These are phyloP conservation scores for Neoniphon sammara DNA, from an alignment of 2,797 vertebrate genomes.

Conservation along the genomic window DNA sequence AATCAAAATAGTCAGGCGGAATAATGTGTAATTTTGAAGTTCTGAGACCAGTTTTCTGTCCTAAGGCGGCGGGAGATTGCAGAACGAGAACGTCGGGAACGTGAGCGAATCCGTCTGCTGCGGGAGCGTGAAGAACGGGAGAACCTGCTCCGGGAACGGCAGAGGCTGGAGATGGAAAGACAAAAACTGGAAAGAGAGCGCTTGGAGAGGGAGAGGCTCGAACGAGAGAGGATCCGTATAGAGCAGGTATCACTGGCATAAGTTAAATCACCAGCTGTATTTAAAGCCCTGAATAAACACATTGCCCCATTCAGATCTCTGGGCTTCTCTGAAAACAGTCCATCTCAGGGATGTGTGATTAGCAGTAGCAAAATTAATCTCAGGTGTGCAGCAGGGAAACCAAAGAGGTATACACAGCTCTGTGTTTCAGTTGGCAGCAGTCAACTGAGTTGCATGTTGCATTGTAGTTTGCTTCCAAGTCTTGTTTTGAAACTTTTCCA, in stretches of 20 bases:
- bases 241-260: constrained; percentile 88
- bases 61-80: constrained; percentile 92
- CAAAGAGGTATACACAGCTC: too few relatives aligned
- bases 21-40: not conserved
- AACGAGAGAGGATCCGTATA: constrained; percentile 94
- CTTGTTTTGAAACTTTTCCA: too few relatives aligned
- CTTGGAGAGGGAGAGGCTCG: constrained; percentile 94
- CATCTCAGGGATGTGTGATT: too few relatives aligned
- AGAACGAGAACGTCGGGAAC: constrained; percentile 90
- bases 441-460: too few relatives aligned
- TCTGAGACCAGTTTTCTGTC: not conserved
- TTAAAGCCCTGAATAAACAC: not conserved
- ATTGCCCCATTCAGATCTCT: not conserved
- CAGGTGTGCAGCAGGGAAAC: too few relatives aligned
- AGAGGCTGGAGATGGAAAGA: constrained; percentile 94
- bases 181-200: constrained; percentile 95
- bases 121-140: constrained; percentile 92
- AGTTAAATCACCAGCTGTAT: not conserved
- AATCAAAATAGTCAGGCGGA: not conserved
- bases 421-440: too few relatives aligned
- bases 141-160: constrained; percentile 90
- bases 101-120: constrained; percentile 89
- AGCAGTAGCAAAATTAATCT: too few relatives aligned
- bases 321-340: not conserved
- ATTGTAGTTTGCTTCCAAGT: too few relatives aligned